A percentile compares a stretch with the other conserved stretches of the same genome.
These are phyloP conservation scores for Phytoseiulus persimilis DNA, from an alignment of 2,888 invertebrate genomes.

Conservation along the genomic window DNA sequence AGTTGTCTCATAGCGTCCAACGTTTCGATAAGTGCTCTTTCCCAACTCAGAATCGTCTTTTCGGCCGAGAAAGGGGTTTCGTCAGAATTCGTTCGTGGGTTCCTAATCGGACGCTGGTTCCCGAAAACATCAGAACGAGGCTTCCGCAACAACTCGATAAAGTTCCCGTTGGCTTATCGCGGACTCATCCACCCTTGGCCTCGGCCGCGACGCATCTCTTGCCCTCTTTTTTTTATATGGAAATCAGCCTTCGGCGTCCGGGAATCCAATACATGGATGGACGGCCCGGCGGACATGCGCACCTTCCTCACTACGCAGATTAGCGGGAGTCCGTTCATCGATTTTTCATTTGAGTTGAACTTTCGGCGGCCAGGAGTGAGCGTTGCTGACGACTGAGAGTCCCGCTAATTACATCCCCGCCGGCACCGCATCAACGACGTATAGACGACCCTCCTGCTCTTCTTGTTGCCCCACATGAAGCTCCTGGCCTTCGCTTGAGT, in stretches of 20 bases:
- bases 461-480: not conserved
- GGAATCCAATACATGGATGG: not conserved
- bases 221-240: not conserved
- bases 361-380: not conserved
- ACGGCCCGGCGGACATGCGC: not conserved
- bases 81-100: too few species aligned
- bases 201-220: not conserved
- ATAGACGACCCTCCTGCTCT: not conserved
- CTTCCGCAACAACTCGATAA: not conserved
- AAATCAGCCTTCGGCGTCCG: not conserved
- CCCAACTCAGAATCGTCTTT: too few species aligned
- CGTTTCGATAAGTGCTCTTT: too few species aligned
- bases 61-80: too few species aligned
- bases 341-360: conserved; percentile 5
- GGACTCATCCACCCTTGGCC: not conserved
- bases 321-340: conserved; percentile 5
- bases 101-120: too few species aligned
- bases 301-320: not conserved
- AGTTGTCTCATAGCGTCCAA: too few species aligned
- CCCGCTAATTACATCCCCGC: conserved; percentile 5
- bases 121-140: not conserved
- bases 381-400: not conserved
- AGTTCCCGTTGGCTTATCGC: not conserved
- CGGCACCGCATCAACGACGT: not conserved
- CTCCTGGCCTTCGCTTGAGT: not conserved